Evolutionary conservation across 2,797 vertebrate genomes (phyloP).

Genomic region (Argentina silus): DNA sequence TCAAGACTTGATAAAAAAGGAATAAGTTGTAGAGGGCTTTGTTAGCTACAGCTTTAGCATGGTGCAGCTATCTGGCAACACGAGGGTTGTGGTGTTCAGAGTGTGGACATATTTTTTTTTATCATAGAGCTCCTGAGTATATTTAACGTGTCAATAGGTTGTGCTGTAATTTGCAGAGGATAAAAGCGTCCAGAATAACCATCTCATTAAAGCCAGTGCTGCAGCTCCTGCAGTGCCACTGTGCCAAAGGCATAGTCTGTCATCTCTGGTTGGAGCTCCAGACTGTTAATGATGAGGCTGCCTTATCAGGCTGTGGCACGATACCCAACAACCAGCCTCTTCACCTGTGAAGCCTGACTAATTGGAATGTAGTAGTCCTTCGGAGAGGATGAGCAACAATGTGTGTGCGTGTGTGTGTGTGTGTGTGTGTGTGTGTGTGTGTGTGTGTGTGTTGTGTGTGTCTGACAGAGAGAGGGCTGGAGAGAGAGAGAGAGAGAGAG

Average conservation of each 20-base stretch:
- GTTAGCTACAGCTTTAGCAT: too few relatives aligned
- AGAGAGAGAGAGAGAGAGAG: not conserved
- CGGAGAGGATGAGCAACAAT: not conserved
- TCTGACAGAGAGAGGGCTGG: not conserved
- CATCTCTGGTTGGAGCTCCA: not conserved
- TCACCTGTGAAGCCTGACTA: conserved; percentile 20
- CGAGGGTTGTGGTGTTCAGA: too few relatives aligned
- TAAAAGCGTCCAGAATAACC: too few relatives aligned
- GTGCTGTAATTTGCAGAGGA: too few relatives aligned
- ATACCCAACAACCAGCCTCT: conserved; percentile 1
- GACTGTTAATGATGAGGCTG: not conserved
- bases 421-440: conserved; percentile 19
- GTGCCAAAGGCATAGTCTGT: not conserved
- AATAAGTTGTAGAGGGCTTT: too few relatives aligned
- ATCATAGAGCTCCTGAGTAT: too few relatives aligned
- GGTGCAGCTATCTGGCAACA: too few relatives aligned
- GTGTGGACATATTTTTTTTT: too few relatives aligned
- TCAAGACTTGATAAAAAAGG: too few relatives aligned
- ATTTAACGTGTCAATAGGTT: too few relatives aligned
- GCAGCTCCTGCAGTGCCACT: too few relatives aligned
- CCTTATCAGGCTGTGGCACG: not conserved
- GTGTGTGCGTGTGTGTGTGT: conserved; percentile 14
- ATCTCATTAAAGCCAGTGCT: too few relatives aligned
- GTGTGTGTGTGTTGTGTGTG: conserved; percentile 22
- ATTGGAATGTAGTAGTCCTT: conserved; percentile 14